These are phyloP conservation scores for Polyodon spathula DNA, from an alignment of 2,113 vertebrate genomes.

Conservation along the genomic window DNA sequence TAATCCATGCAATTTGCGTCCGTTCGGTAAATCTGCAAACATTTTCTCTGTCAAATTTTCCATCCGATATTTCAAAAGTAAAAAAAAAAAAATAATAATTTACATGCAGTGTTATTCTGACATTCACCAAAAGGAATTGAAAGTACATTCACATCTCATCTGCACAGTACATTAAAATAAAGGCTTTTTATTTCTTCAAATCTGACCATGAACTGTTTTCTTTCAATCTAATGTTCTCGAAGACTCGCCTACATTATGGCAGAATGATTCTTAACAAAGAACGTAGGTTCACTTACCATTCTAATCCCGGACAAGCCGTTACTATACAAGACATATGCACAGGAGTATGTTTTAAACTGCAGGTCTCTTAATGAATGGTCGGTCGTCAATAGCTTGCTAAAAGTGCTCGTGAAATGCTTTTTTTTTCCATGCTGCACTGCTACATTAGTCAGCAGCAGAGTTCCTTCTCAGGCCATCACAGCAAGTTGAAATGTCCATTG, in stretches of 20 bases:
- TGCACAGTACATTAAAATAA: too few species aligned
- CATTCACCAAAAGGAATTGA: too few species aligned
- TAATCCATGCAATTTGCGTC: too few species aligned
- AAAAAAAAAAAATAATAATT: too few species aligned
- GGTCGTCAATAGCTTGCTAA: constrained; percentile 42
- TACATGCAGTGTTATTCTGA: too few species aligned
- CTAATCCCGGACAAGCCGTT: constrained; percentile 38
- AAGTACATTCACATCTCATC: too few species aligned
- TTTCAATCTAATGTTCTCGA: neutral
- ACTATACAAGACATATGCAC: constrained; percentile 38
- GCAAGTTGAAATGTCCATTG: constrained; percentile 67
- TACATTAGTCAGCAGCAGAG: constrained; percentile 45
- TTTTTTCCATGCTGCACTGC: constrained; percentile 42
- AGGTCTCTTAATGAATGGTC: constrained; percentile 33
- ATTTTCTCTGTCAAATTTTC: too few species aligned
- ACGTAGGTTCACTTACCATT: constrained; percentile 47
- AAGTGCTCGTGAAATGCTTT: constrained; percentile 45
- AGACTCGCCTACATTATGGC: neutral
- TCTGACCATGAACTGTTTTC: constrained; percentile 3
- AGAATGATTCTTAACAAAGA: constrained; percentile 14
- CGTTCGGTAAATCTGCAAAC: too few species aligned
- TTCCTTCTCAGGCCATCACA: constrained; percentile 57
- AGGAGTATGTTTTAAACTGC: constrained; percentile 34
- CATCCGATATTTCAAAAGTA: too few species aligned
- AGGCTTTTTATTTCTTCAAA: too few species aligned